Base-by-base conservation (phyloP, 2,113 vertebrate species). In the Irena cyanogastra region DNA sequence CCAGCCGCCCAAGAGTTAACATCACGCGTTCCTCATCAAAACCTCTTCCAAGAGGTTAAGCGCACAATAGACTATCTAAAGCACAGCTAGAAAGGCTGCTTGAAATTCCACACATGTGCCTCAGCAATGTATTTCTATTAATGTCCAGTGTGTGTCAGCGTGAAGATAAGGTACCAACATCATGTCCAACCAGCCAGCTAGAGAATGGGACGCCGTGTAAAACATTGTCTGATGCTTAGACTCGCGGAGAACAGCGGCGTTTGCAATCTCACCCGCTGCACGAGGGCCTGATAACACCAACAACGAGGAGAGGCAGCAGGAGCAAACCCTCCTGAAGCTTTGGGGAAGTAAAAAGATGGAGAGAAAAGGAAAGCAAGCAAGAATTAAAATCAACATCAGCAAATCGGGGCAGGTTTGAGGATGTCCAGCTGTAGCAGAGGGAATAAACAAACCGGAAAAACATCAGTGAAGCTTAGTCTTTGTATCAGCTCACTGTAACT, bases 101-200 rank as follows among this genome's bases (percentile, higher is more conserved):
- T 97, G 97, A 98, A 97, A 99, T 99, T 99, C 98, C 94, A 97
- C 96, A 95, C 98, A 82, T 98, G 96, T 95, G 76, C 97, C 96
- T 94, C 94, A 96, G 97, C 97, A 96, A 98, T 97, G 98, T 98
- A 98, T 98, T 98, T 98, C 98, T 98, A 99, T 99, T 99, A 99
- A 98, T 98, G 98, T 98, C 97, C 98, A 97, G 98, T 97, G 98
- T 98, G 98, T 99, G 98, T 98, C 98, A 97, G 98, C 97, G 87
- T 90, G 95, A 96, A 99, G 99, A 99, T 99, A 99, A 99, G 98
- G 94, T 84, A 96, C 96, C 92, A 98, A 98, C 98, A 98, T 98
- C 98, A 65, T 98, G 98, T 98, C 98, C 98, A 93, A 98, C 96
- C 98, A 98, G 97, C 83, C 96, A 96, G 93, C 94, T 95, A 97